Base-by-base conservation (phyloP, 2,113 vertebrate species). In the Alces alces region DNA sequence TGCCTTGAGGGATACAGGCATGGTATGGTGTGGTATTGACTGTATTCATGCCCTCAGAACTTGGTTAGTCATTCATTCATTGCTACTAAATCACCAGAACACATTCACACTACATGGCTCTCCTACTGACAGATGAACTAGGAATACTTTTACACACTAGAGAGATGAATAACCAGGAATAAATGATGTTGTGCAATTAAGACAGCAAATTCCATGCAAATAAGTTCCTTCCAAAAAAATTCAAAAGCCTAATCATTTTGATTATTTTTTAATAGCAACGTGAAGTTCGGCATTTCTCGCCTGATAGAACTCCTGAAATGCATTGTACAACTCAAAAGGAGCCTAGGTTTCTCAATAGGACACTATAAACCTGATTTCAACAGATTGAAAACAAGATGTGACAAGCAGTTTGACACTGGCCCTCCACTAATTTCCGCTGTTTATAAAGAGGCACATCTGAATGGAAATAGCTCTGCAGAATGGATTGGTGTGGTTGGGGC, bases 371-470 rank as follows among this genome's bases (percentile, higher is more conserved):
- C 98, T 99, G 98, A 99, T 99, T 99, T 99, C 98, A 98, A 99
- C 98, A 99, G 99, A 99, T 0, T 98, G 98, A 99, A 99, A 99
- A 99, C 99, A 99, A 99, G 99, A 99, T 99, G 99, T 99, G 99
- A 99, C 99, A 99, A 99, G 99, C 98, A 98, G 98, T 98, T 99
- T 99, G 99, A 99, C 99, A 99, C 98, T 73, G 98, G 98, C 98
- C 98, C 98, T 99, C 98, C 84, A 93, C 99, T 99, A 99, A 99
- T 99, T 99, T 99, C 99, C 98, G 98, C 98, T 99, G 60, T 99
- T 99, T 99, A 98, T 98, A 99, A 99, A 99, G 98, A 98, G 98
- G 97, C 98, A 98, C 92, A 93, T 99, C 98, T 99, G 98, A 99
- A 99, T 99, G 97, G 98, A 99, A 99, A 99, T 97, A 98, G 98